Base-by-base conservation (phyloP, 2,888 invertebrate species). In the Lycia hirtaria region DNA sequence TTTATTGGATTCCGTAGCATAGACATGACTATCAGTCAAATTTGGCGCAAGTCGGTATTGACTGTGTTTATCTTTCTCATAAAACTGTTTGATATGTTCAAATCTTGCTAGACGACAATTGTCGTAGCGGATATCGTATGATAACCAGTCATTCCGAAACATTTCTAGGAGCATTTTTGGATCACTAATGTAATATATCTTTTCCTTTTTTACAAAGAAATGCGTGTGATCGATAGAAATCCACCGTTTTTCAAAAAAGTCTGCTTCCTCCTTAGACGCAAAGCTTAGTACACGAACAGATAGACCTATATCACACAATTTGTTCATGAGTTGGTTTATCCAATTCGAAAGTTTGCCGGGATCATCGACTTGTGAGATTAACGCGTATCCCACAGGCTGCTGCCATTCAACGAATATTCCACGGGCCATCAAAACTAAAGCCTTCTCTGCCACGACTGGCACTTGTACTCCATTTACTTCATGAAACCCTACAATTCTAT, bases 401-500 rank as follows among this genome's bases (percentile, higher is more conserved):
- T 56, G 60, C 66, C 64, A 71, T 9, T 73, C 68, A 0, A 19
- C 24, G 47, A 69, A 67, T 43, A 72, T 63, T 20, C 73, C 74
- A 14, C 55, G 54, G 4, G 67, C 24, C 10, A 73, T 61, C 6
- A 68, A 30, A 0, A 72, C 68, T 17, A 74, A 52, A 9, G 69
- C 72, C 37, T 61, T 19, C 44, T 62, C 61, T 14, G 73, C 72
- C 4, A 65, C 69, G 14, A 48, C 9, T 30, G 64, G 43, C 0
- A 56, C 45, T 48, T 69, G 67, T 2, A 59, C 24, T 14, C 68
- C 69, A 20, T 72, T 57, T 26, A 71, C 48, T 54, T 73, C 71
- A 17, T 72, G 69, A 10, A 73, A 71, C 4, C 73, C 73, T 7
- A 59, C 47, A 9, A 73, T 65, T 54, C 53, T 71, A 22, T 75